Evolutionary conservation across 2,113 vertebrate species (phyloP).

Genomic region (Boulengeromyrus knoepffleri): DNA sequence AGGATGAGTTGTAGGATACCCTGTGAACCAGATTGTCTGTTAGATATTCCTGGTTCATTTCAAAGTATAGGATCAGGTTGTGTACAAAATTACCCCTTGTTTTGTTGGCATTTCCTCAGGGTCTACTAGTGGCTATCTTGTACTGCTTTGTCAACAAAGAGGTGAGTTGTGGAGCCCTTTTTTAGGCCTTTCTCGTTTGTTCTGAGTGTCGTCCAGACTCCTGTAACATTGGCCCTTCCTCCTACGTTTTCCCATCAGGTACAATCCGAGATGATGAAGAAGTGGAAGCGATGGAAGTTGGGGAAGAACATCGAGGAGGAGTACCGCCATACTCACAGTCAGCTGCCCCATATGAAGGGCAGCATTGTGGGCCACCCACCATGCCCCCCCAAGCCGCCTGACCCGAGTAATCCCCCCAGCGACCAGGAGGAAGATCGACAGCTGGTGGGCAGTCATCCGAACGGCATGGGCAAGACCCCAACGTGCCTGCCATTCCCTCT

Average conservation of each 20-base stretch:
- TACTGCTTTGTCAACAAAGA: conserved; percentile 98
- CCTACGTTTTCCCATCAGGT: conserved; percentile 58
- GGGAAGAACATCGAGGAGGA: conserved; percentile 75
- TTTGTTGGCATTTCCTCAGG: conserved; percentile 57
- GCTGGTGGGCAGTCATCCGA: conserved; percentile 56
- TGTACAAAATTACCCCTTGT: not conserved
- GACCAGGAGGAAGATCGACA: conserved; percentile 63
- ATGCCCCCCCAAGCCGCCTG: conserved; percentile 41
- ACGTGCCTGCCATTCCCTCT: conserved; percentile 24
- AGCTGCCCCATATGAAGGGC: conserved; percentile 51
- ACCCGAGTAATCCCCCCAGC: conserved; percentile 33
- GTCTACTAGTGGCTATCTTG: conserved; percentile 90
- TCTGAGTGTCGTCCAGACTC: not conserved
- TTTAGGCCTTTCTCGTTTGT: not conserved
- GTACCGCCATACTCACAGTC: conserved; percentile 71
- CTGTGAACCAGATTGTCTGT: not conserved
- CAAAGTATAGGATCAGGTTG: not conserved
- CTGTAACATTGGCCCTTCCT: not conserved
- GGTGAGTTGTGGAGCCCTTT: conserved; percentile 54
- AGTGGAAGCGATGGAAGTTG: conserved; percentile 80
- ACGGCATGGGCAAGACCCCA: conserved; percentile 41
- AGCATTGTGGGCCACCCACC: conserved; percentile 42
- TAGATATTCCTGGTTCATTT: not conserved
- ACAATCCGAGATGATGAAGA: conserved; percentile 79
- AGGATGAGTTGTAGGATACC: not conserved